Base-by-base conservation (phyloP, 2,113 vertebrate species). In the Nipponia nippon region DNA sequence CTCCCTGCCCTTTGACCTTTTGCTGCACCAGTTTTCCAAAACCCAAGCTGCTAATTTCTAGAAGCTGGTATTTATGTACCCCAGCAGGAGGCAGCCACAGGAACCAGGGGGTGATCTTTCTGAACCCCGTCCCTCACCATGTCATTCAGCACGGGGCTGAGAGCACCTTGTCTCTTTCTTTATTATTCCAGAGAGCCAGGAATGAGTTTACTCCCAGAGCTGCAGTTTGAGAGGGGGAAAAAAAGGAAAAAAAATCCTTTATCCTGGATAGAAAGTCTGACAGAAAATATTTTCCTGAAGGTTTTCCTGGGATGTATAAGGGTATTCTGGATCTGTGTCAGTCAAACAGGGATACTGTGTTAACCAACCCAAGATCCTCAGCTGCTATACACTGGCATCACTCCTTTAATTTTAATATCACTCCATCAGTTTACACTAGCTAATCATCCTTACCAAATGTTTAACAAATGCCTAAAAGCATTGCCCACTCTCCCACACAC, bases 391-490 rank as follows among this genome's bases (percentile, higher is more conserved):
- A 16, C 13, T 92, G 88, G 58, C 76, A 92, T 66, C 20, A n/a
- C 34, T 88, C 46, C 79, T 77, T 58, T 70, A 65, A 92, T 82
- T 96, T 94, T 80, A 91, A 90, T 88, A 88, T 69, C 71, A 86
- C 15, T 94, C 32, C 58, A 82, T 89, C 89, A 94, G 79, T 94
- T 95, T 83, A 70, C 34, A 73, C 25, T 86, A 77, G 26, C 67
- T 95, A 95, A 95, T 97, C 50, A 93, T 96, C 26, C 38, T 47
- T 52, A 73, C n/a, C 90, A 93, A 97, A 96, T 89, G 79, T 80
- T 86, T 86, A 88, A 92, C 38, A 96, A 92, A 95, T 83, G 85
- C 50, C 53, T 71, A n/a, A 53, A 90, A 93, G 83, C 44, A 63
- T 22, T 90, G 53, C 71, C 46, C 46, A 30, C 67, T 93, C 71